Base-by-base conservation (phyloP, 2,797 vertebrate species). In the Danio tinwini region DNA sequence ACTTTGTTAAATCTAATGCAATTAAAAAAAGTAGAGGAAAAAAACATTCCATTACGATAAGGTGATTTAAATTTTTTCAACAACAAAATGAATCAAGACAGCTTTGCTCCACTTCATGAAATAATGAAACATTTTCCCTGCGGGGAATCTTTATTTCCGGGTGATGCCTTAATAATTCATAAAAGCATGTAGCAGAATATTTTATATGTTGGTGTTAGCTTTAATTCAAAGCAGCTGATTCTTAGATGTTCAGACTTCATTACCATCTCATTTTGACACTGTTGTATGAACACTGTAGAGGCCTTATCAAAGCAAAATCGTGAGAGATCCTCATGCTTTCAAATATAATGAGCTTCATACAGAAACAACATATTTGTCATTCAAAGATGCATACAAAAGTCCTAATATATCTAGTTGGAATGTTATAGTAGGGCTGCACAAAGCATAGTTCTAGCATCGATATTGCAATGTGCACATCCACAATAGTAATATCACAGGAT, bases 81-180 rank as follows among this genome's bases (percentile, higher is more conserved):
- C 10, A 58, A 49, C 42, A 21, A 1, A 58, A 56, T 39, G 5
- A 67, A 59, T 16, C 42, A 17, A 16, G 49, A 45, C 16, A 62
- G 67, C 39, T 37, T 13, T 19, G 17, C 58, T 53, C 47, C 62
- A 62, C 37, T 53, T 71, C 49, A 63, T 78, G 10, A n/a, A 53
- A 53, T 6, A 14, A 10, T 52, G 9, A 63, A 17, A 63, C n/a
- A 56, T 56, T 56, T 67, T 45, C 52, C 52, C 37, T 10, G 45
- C 55, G 49, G n/a, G 4, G 16, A 49, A 68, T 58, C 42, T 47
- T 37, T 6, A 58, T 59, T 58, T 69, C 55, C 50, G 37, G 55
- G 29, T n/a, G 17, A 70, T 49, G 17, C 37, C 19, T 71, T 63
- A 63, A 78, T 62, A 61, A 78, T 71, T 62, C 5, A 78, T 53